Base-by-base conservation (phyloP, 92 coral and sea anemone species). In the Galaxea fascicularis region DNA sequence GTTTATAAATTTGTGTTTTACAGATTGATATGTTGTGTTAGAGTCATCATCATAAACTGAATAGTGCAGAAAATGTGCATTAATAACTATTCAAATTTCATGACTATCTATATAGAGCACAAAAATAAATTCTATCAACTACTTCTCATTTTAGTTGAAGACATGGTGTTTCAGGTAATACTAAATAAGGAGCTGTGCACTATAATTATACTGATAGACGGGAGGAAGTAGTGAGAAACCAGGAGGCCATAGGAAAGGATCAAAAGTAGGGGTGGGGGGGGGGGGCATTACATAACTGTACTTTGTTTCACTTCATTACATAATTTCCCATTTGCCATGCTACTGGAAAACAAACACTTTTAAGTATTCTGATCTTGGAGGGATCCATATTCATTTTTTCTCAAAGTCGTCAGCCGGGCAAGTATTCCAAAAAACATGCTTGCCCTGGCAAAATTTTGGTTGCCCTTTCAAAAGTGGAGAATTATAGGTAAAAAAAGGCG, bases 31-130 rank as follows among this genome's bases (percentile, higher is more conserved):
- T 59, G 1, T 59, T 59, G 65, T 59, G 8, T 16, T n/a, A 59
- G 65, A n/a, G 21, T 59, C 25, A 59, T 59, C 65, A 59, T 59
- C 25, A 4, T 9, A 59, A 59, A 59, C 65, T 0, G 25, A 0
- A 59, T 59, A 59, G 65, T 59, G 65, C 8, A 59, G 65, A 59
- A 59, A 59, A 15, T 59, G 25, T 59, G 65, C 65, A 59, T 59
- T n/a, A 59, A 59, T 59, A 59, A 59, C 65, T 10, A 59, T 59
- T 49, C 54, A 49, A 59, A 59, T 4, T 59, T 21, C 65, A 59
- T 59, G 65, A 59, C n/a, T 0, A 9, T 59, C 25, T 59, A 59
- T 59, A 59, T 21, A 59, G 18, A 59, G n/a, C 16, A 16, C n/a
- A 59, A 59, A 59, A 59, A 59, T 59, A 16, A 59, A 59, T 4